Percentiles rank a stretch among this genome's conserved stretches.
These are phyloP conservation scores for Enteromius thamalakanensis DNA, from an alignment of 2,797 vertebrate genomes.

Conservation along the genomic window DNA sequence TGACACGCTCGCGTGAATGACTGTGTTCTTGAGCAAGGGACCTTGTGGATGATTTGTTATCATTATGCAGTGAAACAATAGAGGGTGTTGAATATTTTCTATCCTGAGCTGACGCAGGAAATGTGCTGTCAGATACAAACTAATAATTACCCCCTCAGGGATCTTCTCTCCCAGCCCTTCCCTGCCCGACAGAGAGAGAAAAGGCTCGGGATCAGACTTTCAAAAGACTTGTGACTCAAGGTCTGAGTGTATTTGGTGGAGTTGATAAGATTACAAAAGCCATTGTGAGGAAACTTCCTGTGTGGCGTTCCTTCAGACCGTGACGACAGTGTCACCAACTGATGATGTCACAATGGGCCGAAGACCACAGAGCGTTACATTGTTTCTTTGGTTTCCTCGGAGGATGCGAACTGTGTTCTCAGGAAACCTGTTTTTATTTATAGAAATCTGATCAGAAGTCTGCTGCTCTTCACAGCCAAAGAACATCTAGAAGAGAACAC, in stretches of 20 bases:
- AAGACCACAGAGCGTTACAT: background rate
- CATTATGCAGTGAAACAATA: conserved; percentile 52
- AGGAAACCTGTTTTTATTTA: conserved; percentile 20
- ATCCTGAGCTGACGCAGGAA: conserved; percentile 44
- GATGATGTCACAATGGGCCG: conserved; percentile 54
- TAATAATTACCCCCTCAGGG: conserved; percentile 36
- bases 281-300: conserved; percentile 74
- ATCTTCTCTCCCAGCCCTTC: no score
- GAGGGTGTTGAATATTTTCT: conserved; percentile 43
- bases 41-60: conserved; percentile 16
- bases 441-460: background rate
- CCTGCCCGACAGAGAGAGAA: background rate
- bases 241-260: conserved; percentile 22
- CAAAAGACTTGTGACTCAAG: conserved; percentile 2
- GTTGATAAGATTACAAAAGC: conserved; percentile 43
- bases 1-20: background rate
- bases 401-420: conserved; percentile 62
- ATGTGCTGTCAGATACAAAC: conserved; percentile 23
- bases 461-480: no score
- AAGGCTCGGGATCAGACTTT: background rate
- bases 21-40: conserved; percentile 17
- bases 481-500: no score
- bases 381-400: conserved; percentile 66
- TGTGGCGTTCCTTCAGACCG: conserved; percentile 49
- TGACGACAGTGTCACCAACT: conserved; percentile 65